Evolutionary conservation across 64 coral and sea anemone species (phyloP).

Genomic region (Pocillopora damicornis): DNA sequence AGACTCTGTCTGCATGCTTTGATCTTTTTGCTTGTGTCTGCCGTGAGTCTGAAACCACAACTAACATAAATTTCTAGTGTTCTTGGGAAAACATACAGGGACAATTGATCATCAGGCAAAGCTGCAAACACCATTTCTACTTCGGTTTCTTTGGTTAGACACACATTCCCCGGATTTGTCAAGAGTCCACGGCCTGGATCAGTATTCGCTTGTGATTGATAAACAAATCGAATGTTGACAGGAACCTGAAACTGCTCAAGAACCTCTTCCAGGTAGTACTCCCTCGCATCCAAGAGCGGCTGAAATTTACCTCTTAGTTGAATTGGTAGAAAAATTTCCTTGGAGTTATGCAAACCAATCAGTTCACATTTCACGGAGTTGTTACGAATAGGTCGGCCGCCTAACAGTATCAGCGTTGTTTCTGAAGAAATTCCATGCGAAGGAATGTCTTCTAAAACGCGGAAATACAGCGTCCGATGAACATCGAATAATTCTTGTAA

Average conservation of each 20-base stretch:
- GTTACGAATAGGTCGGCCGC: background rate
- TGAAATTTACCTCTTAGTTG: constrained; percentile 28
- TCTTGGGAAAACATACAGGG: background rate
- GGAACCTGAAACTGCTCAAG: constrained; percentile 6
- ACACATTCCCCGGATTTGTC: background rate
- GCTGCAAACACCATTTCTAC: constrained; percentile 2
- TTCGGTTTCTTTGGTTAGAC: background rate
- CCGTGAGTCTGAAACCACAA: background rate
- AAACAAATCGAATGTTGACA: constrained; percentile 48
- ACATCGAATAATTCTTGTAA: constrained; percentile 8
- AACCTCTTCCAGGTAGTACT: constrained; percentile 35
- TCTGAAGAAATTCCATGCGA: constrained; percentile 22
- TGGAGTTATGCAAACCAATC: background rate
- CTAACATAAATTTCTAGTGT: background rate
- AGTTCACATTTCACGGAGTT: constrained; percentile 36
- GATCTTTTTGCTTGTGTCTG: background rate
- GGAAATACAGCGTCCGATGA: constrained; percentile 9
- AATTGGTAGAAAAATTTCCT: constrained; percentile 14
- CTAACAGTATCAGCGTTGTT: constrained; percentile 15
- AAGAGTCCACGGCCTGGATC: too few relatives aligned
- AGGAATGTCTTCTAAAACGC: constrained; percentile 35
- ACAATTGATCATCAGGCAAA: background rate
- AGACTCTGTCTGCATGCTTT: background rate
- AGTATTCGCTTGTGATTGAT: background rate
- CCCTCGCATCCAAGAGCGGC: constrained; percentile 30